phyloP scores from a whole-genome alignment of 2,113 vertebrate genomes.

The Cyanoderma ruficeps region DNA sequence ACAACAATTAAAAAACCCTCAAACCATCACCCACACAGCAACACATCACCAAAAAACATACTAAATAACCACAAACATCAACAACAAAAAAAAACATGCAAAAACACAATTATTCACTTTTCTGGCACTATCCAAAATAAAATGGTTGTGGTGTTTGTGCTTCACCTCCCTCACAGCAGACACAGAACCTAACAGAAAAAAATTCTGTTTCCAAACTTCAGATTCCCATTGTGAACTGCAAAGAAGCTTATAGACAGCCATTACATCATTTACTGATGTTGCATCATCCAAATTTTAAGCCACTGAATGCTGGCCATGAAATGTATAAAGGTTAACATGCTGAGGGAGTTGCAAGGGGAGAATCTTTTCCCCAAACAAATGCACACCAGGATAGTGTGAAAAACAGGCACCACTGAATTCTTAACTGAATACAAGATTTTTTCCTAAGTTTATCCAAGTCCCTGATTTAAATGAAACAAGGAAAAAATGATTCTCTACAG shows the following conservation, averaged over 20 bases:
- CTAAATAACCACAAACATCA: not conserved
- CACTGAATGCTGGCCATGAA: not conserved
- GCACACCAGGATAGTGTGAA: not conserved
- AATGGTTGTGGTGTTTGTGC: not conserved
- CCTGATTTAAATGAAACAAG: not conserved
- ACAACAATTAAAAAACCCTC: not conserved
- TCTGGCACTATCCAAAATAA: not conserved
- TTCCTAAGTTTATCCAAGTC: not conserved
- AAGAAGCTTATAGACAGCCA: not conserved
- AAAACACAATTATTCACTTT: not conserved
- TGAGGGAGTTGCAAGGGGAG: not conserved
- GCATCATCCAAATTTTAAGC: not conserved
- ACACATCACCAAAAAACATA: not conserved
- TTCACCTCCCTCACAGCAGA: not conserved
- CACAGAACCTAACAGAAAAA: not conserved
- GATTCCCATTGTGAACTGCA: not conserved
- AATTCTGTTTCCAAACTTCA: not conserved
- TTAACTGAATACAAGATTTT: not conserved
- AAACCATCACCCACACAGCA: not conserved
- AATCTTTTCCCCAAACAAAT: not conserved
- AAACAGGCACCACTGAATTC: not conserved
- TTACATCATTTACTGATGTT: not conserved
- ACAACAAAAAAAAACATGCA: not conserved
- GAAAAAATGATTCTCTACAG: not conserved
- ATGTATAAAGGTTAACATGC: not conserved